Evolutionary conservation across 2,113 vertebrate genomes (phyloP).

Genomic region (Odontophorus gujanensis): DNA sequence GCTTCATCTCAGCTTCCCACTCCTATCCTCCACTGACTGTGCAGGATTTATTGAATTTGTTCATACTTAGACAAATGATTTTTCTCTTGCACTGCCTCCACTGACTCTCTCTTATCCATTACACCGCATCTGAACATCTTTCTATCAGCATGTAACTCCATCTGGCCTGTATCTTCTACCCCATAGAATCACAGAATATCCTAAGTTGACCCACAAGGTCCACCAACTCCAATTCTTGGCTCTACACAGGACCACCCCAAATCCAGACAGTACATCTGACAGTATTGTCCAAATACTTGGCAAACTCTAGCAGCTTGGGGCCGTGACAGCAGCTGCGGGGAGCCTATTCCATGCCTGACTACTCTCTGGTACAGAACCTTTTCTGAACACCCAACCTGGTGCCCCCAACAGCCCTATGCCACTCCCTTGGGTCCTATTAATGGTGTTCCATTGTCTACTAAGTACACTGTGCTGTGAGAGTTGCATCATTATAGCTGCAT

Average conservation of each 20-base stretch:
- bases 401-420: no score
- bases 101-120: not conserved
- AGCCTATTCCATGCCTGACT: not conserved
- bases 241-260: not conserved
- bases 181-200: not conserved
- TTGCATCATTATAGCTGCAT: not conserved
- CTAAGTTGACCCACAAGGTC: no score
- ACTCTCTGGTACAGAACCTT: not conserved
- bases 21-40: not conserved
- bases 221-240: not conserved
- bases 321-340: no score
- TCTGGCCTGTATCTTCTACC: not conserved
- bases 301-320: not conserved
- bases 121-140: not conserved
- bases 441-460: not conserved
- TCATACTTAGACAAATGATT: not conserved
- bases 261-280: not conserved
- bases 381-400: not conserved
- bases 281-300: not conserved
- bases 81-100: not conserved
- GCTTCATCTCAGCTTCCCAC: not conserved
- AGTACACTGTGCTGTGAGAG: not conserved
- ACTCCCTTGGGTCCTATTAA: not conserved
- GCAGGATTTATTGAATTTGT: not conserved
- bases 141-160: not conserved